Percentiles rank a stretch among this genome's conserved stretches.
phyloP scores from a whole-genome alignment of 64 coral and sea anemone species.

The Pocillopora verrucosa region DNA sequence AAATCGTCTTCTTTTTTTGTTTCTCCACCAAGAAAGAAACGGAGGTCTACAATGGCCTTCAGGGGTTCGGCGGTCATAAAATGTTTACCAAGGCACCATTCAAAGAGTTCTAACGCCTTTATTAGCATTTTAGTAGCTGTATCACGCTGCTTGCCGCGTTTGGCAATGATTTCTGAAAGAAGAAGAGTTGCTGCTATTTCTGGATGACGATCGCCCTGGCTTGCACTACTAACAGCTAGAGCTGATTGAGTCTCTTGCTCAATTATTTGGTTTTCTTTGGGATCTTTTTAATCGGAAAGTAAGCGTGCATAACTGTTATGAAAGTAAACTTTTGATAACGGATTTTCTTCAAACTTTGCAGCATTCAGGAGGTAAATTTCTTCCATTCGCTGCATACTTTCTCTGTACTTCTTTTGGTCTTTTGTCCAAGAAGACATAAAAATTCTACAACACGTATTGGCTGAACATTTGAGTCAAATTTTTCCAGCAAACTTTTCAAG shows the following conservation, averaged over 20 bases:
- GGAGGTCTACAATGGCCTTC: constrained; percentile 30
- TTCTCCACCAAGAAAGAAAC: neutral
- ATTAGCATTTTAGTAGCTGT: neutral
- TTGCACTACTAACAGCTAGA: neutral
- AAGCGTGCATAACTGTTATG: constrained; percentile 26
- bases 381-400: neutral
- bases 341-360: neutral
- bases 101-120: neutral
- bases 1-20: neutral
- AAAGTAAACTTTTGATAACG: neutral
- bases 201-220: neutral
- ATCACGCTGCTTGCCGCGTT: neutral
- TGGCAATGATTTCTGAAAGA: neutral
- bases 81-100: constrained; percentile 6
- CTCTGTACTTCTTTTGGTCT: constrained; percentile 4
- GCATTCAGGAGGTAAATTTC: neutral
- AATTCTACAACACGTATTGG: constrained; percentile 15
- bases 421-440: constrained; percentile 46
- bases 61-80: constrained; percentile 7
- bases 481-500: neutral
- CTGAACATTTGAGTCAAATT: neutral
- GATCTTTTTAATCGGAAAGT: neutral
- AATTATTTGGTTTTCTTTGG: too few species aligned
- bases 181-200: neutral
- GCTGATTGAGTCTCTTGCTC: neutral